Conservation (phyloP, 2,113 vertebrate species). For the Urocolius indicus region DNA sequence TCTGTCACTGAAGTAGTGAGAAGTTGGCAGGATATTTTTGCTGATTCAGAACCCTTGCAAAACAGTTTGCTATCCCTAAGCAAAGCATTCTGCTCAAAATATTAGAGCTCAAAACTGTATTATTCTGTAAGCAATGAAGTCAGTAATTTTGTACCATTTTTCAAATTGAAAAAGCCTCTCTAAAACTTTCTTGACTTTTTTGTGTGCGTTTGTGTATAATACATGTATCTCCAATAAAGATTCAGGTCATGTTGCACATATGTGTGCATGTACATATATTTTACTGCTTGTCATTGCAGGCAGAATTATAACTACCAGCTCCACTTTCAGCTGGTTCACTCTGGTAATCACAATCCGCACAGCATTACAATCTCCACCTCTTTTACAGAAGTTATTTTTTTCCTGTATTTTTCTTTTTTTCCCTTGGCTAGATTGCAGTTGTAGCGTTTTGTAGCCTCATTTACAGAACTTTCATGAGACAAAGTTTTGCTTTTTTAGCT, state of each 20-base stretch:
- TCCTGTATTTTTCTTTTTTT: not conserved
- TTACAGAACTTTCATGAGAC: not conserved
- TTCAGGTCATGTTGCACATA: not conserved
- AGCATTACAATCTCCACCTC: not conserved
- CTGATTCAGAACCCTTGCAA: not conserved
- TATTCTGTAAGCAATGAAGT: not conserved
- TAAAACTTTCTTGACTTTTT: not conserved
- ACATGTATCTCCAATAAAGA: not conserved
- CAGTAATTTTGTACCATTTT: not conserved
- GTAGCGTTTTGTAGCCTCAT: not conserved
- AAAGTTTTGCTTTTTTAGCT: not conserved
- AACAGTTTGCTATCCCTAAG: not conserved
- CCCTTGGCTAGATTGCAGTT: not conserved
- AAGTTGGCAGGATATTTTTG: not conserved
- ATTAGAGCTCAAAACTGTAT: not conserved
- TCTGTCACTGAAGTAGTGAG: not conserved
- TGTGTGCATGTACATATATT: not conserved
- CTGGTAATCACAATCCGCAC: not conserved
- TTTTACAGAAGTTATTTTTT: not conserved
- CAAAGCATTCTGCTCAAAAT: not conserved
- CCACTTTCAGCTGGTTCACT: not conserved
- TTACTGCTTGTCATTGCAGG: not conserved
- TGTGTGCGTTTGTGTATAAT: fast-evolving
- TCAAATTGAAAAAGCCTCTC: not conserved
- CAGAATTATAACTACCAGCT: too few relatives aligned